Base-by-base conservation (phyloP, 1,140 invertebrate genomes). In the Zophobas atratus region DNA sequence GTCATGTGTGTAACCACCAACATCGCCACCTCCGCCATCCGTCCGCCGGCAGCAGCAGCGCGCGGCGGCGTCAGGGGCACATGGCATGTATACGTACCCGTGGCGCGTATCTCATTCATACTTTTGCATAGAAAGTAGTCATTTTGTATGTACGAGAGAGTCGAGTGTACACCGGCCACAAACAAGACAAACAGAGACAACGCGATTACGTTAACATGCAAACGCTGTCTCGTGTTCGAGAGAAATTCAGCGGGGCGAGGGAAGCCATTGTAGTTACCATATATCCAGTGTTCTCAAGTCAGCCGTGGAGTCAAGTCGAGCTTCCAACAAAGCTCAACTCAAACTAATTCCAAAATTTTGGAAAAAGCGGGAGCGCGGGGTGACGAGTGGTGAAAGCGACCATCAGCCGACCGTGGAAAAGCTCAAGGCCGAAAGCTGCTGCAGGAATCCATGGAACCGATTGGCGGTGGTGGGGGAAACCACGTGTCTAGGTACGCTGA, bases 221-320 rank as follows among this genome's bases (percentile, higher is more conserved):
- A 86, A 85, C 85, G 83, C 81, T 86, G 85, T 88, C 88, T 88
- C 88, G 85, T 87, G 86, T 84, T 86, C 86, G 86, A 88, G 89
- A 88, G 89, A 89, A 89, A 87, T 87, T 88, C 88, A 88, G 87
- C 87, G 88, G 88, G 88, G 80, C 63, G 82, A 81, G 79, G 84
- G 80, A 81, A 78, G 71, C 79, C 81, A 84, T 85, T 84, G 84
- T 86, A 85, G 84, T 86, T 85, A 85, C 84, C 85, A 85, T 86
- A 86, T 85, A 86, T 86, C 85, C 85, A 86, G 85, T 86, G 83
- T 86, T 86, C 85, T 85, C 85, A 86, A 86, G 85, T 85, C 85
- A 81, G 84, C 81, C 85, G 84, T 78, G 75, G 82, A 81, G 84
- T 81, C 81, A 81, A 84, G 81, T 84, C 80, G 81, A 78, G 38